phyloP scores from a whole-genome alignment of 2,113 vertebrate species.

The Poeciliopsis retropinna region DNA sequence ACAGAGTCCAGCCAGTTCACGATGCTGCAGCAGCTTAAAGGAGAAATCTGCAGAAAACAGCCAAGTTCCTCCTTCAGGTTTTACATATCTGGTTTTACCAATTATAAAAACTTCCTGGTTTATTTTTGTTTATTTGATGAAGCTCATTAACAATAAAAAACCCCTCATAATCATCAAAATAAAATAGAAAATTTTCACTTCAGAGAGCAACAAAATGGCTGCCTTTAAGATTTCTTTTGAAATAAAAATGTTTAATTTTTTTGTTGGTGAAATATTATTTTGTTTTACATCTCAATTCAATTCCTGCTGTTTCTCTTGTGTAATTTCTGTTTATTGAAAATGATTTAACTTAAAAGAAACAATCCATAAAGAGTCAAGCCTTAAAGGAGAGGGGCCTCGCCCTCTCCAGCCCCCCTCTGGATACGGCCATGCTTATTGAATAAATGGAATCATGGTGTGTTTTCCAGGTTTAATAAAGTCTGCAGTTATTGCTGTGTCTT shows the following conservation, averaged over 20 bases:
- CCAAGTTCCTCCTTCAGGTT: background rate
- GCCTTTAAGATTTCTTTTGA: background rate
- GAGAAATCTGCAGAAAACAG: background rate
- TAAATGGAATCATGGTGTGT: background rate
- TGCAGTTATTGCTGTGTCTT: constrained; percentile 21
- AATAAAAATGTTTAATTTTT: too few species aligned
- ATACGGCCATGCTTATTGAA: background rate
- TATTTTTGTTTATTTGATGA: too few species aligned
- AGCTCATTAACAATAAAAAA: too few species aligned
- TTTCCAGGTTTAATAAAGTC: constrained; percentile 28
- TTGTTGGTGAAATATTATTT: too few species aligned
- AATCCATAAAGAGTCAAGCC: background rate
- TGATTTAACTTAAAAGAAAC: background rate
- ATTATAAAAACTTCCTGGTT: too few species aligned
- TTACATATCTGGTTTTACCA: too few species aligned
- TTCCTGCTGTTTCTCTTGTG: background rate
- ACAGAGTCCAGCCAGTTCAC: background rate
- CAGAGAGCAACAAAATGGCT: background rate
- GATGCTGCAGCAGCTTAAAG: background rate
- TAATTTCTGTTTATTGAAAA: background rate
- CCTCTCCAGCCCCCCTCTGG: background rate
- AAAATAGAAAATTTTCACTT: too few species aligned
- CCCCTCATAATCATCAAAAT: too few species aligned
- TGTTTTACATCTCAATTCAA: background rate
- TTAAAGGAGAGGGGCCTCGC: background rate